Conservation (phyloP, 1,140 invertebrate genomes). For the Leucophenga varia region DNA sequence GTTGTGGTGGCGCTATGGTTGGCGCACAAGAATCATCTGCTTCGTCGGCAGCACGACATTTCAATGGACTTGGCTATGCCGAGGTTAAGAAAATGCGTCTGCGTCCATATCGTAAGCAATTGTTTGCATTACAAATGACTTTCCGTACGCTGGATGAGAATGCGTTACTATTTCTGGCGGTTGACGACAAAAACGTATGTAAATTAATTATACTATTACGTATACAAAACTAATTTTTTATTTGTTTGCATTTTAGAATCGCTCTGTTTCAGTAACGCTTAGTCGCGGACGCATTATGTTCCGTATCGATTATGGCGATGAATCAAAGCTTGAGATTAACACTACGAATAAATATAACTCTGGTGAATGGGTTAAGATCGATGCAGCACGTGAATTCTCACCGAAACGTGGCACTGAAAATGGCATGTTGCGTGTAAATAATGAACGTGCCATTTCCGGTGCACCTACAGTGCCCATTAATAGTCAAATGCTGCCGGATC, state of each 20-base stretch:
- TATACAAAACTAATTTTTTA: slow-evolving; percentile 10
- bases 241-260: slow-evolving; percentile 62
- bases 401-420: slow-evolving; percentile 61
- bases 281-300: slow-evolving; percentile 75
- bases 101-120: slow-evolving; percentile 68
- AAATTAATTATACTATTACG: no score
- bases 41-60: slow-evolving; percentile 57
- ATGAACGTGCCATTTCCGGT: slow-evolving; percentile 66
- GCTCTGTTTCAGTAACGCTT: slow-evolving; percentile 76
- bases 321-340: slow-evolving; percentile 66
- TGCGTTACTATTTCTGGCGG: slow-evolving; percentile 80
- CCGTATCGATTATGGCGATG: slow-evolving; percentile 69
- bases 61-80: slow-evolving; percentile 79
- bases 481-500: slow-evolving; percentile 65
- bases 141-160: slow-evolving; percentile 88
- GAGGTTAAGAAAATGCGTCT: slow-evolving; percentile 65
- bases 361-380: slow-evolving; percentile 76
- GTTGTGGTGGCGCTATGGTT: slow-evolving; percentile 62
- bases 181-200: slow-evolving; percentile 68
- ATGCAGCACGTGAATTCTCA: slow-evolving; percentile 64
- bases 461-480: slow-evolving; percentile 63
- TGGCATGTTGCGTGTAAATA: slow-evolving; percentile 70
- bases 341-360: slow-evolving; percentile 77
- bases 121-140: slow-evolving; percentile 76
- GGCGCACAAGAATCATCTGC: slow-evolving; percentile 43